Evolutionary conservation across 2,888 invertebrate genomes (phyloP).

Genomic region (Epirrhoe tristata): DNA sequence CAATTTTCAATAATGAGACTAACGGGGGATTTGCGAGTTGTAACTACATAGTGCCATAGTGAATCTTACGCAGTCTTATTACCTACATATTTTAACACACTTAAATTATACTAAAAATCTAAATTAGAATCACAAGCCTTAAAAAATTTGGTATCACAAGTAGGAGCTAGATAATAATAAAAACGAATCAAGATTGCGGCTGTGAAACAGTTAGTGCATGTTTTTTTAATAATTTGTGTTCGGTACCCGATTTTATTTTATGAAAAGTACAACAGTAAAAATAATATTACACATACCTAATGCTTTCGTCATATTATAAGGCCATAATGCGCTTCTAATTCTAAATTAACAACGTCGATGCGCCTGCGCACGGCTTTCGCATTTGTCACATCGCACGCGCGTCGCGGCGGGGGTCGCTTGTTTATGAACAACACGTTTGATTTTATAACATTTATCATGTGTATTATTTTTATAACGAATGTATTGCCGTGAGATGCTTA

Average conservation of each 20-base stretch:
- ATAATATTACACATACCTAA: not conserved
- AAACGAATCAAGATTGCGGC: no score
- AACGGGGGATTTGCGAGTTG: slow-evolving; percentile 6
- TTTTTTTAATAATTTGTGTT: no score
- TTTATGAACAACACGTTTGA: slow-evolving; percentile 43
- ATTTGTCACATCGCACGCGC: slow-evolving; percentile 37
- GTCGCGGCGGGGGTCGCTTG: slow-evolving; percentile 38
- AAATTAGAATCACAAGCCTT: no score
- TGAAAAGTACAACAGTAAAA: no score
- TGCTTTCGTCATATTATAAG: not conserved
- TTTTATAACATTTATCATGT: slow-evolving; percentile 40
- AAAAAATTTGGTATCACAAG: no score
- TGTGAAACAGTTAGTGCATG: no score
- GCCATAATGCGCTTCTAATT: slow-evolving; percentile 2
- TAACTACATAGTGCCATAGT: not conserved
- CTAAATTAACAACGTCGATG: slow-evolving; percentile 10
- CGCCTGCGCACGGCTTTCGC: slow-evolving; percentile 40
- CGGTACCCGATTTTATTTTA: no score
- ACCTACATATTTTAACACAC: no score
- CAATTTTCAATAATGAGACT: slow-evolving; percentile 21
- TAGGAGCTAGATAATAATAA: no score
- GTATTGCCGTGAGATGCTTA: slow-evolving; percentile 11
- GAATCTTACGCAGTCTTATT: not conserved
- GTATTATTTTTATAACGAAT: slow-evolving; percentile 21
- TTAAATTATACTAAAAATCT: no score